Conservation (phyloP, 2,797 vertebrate genomes). For the Scolopax rusticola region DNA sequence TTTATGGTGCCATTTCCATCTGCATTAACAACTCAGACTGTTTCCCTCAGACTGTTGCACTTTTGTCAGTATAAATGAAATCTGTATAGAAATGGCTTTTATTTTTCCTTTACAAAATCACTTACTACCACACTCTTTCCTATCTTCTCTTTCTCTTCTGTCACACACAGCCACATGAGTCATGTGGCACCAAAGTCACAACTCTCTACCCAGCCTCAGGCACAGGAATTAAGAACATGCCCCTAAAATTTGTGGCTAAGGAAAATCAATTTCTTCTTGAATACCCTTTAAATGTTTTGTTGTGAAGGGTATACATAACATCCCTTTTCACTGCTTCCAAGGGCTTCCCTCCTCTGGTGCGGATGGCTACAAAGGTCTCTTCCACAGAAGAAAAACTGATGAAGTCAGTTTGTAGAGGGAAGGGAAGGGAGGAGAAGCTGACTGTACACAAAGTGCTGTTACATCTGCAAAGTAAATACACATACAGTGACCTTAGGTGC, state of each 20-base stretch:
- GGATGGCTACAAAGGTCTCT: background rate
- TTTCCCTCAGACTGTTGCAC: background rate
- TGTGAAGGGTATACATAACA: background rate
- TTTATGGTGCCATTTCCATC: background rate
- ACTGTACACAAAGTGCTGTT: background rate
- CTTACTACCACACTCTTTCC: background rate
- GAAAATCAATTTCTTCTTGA: background rate
- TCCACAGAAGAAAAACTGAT: background rate
- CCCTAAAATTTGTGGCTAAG: background rate
- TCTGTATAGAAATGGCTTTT: background rate
- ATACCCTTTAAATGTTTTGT: background rate
- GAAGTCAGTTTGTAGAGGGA: background rate
- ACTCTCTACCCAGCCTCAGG: background rate
- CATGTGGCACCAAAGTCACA: background rate
- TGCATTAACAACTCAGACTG: background rate
- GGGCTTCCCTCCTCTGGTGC: background rate
- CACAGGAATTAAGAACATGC: background rate
- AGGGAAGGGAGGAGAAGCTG: background rate
- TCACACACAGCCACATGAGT: background rate
- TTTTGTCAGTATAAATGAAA: background rate
- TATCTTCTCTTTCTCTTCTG: background rate
- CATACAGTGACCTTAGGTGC: conserved; percentile 18
- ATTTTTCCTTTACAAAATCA: background rate
- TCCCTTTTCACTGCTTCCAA: background rate
- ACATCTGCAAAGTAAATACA: background rate